Percentiles rank a stretch among this genome's conserved stretches.
Conservation (phyloP, 2,797 vertebrate genomes). For the Gobio occitaniae region DNA sequence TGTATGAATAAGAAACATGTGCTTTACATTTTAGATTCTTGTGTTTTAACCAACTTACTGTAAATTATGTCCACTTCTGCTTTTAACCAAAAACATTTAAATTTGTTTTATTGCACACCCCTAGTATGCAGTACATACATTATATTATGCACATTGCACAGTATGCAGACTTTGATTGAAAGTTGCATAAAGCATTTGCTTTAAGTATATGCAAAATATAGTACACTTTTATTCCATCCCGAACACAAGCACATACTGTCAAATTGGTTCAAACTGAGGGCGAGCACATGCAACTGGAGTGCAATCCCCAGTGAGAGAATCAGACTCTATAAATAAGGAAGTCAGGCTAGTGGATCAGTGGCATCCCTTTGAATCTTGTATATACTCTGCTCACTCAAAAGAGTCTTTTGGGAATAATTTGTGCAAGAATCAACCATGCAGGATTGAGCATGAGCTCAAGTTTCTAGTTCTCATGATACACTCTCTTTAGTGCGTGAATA, state of each 20-base stretch:
- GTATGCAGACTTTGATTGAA: not conserved
- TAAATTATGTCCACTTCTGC: not conserved
- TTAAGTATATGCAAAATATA: not conserved
- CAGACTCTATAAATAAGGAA: conserved; percentile 19
- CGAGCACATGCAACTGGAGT: conserved; percentile 24
- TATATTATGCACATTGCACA: not conserved
- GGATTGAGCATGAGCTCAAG: not conserved
- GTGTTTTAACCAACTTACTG: not conserved
- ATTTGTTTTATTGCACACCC: not conserved
- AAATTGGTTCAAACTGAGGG: conserved; percentile 32
- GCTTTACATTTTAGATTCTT: not conserved
- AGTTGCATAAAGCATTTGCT: not conserved
- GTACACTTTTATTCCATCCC: not conserved
- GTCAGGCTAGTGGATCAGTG: conserved; percentile 23
- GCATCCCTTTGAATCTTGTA: not conserved
- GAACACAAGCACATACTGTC: conserved; percentile 15
- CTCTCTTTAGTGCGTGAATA: not conserved
- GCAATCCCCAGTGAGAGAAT: conserved; percentile 32
- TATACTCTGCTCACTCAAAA: not conserved
- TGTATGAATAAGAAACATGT: not conserved
- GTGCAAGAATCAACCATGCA: not conserved
- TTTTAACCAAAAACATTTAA: not conserved
- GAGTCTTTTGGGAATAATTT: conserved; percentile 17
- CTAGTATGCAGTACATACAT: too few relatives aligned
- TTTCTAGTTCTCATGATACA: not conserved